Base-by-base conservation (phyloP, 2,888 invertebrate species). In the Oithona nana region DNA sequence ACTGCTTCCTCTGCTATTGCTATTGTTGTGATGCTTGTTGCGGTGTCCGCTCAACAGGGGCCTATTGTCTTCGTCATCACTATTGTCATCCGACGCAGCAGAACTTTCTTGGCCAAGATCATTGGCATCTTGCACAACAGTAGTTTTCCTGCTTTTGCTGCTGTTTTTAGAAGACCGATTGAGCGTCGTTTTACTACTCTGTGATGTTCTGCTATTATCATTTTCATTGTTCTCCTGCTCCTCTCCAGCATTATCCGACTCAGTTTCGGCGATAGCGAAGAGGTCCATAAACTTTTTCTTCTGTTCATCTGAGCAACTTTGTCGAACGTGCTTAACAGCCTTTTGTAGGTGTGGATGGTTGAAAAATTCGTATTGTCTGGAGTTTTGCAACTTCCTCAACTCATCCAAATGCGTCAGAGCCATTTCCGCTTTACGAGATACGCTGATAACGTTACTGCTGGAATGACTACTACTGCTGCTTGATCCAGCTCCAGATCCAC, bases 391-490 rank as follows among this genome's bases (percentile, higher is more conserved):
- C n/a, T n/a, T n/a, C 71, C 92, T 78, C 76, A 93, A 81, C 74
- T 87, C 85, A 73, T 95, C 94, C 70, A 97, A 79, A 75, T 97
- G 95, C 64, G 85, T 84, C 68, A 97, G 78, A 66, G 94, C 86
- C 78, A 84, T 73, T 74, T 88, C 88, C 58, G 88, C 55, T 1
- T 22, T 22, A 8, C 24, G 50, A 24, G 69, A n/a, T 69, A 66
- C 2, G 69, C 69, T 51, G 61, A 62, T 61, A 65, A 55, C 11
- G 29, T 39, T 61, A 20, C 16, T 51, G 16, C 13, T 16, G 28
- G 11, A 39, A 60, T n/a, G n/a, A 22, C 16, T 24, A 30, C 3
- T 20, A 2, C 28, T 13, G 24, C n/a, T 28, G 29, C 26, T 48
- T 4, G 31, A 29, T 1, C 29, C 13, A 4, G 31, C 20, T 20